Percentiles rank a stretch among this genome's conserved stretches.
phyloP scores from a whole-genome alignment of 2,797 vertebrate genomes.

The Coracias cyanogaster region DNA sequence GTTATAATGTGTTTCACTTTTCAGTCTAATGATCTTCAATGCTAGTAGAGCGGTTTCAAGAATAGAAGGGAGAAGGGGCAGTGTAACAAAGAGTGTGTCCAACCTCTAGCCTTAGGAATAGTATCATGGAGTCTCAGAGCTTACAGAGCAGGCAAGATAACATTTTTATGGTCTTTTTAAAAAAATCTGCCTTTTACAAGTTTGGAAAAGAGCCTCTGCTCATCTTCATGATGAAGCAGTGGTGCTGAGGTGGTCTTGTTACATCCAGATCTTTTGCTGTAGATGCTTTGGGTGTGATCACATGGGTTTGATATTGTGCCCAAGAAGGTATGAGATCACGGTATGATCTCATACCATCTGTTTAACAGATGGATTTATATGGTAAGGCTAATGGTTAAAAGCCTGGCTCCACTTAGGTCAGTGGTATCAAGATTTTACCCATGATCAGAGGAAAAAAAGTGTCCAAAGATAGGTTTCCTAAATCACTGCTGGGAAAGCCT shows the following conservation, averaged over 20 bases:
- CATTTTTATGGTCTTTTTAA: not conserved
- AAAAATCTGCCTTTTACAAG: not conserved
- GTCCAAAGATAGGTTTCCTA: constrained; percentile 47
- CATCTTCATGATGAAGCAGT: not conserved
- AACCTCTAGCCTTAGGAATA: not conserved
- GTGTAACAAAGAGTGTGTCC: not conserved
- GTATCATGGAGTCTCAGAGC: not conserved
- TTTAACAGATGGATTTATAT: constrained; percentile 54
- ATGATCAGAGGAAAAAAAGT: not conserved
- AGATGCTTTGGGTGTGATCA: not conserved
- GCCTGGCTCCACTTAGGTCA: constrained; percentile 61
- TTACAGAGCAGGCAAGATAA: not conserved
- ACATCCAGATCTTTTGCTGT: not conserved
- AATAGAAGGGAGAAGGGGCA: not conserved
- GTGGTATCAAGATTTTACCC: constrained; percentile 55
- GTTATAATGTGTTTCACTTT: not conserved
- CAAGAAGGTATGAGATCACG: constrained; percentile 57
- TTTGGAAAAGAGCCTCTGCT: not conserved
- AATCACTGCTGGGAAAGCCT: constrained; percentile 34
- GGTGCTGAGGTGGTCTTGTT: not conserved
- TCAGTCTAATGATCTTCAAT: not conserved
- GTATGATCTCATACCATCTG: constrained; percentile 50
- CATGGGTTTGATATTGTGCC: constrained; percentile 3
- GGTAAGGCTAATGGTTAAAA: constrained; percentile 13
- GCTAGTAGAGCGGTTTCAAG: not conserved